Evolutionary conservation across 2,888 invertebrate species (phyloP), one percentile per base, ranked within the genome.

Genomic region (Dasypogon diadema): DNA sequence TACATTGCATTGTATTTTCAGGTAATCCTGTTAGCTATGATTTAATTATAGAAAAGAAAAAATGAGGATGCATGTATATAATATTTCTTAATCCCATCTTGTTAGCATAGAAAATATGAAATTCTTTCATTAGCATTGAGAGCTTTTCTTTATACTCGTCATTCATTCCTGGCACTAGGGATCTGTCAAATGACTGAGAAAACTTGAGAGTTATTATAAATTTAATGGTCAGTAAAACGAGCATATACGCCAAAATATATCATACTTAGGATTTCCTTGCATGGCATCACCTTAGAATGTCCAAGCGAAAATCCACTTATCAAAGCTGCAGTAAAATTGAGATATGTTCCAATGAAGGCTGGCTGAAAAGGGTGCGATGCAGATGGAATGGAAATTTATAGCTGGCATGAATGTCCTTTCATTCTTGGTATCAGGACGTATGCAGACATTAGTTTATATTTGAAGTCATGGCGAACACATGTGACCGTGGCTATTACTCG

Each of bases 321-420:
- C 65, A 48, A 65, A 65, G 48, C 46, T 65, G 18, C 26, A 10
- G 2, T 65, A 46, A 65, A 65, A 65, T 65, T 65, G 46, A 65
- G 65, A 46, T 65, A 22, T 65, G 65, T 37, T 24, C 22, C 46
- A 30, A 70, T 30, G 70, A 54, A 30, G 22, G 54, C 30, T 34
- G 30, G 24, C 14, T 68, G 65, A 68, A 51, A 51, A 51, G 51
- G 54, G 34, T 34, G n/a, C 34, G 30, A 54, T 70, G 70, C 54
- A 51, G 30, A 30, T 70, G 34, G 26, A 37, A 56, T 48, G 48
- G 18, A 60, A 30, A 74, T 74, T 60, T 74, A 74, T 74, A 22
- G 24, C 63, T 21, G 12, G 51, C 55, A 74, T 74, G 26, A 74
- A 63, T 51, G 74, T 74, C 74, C 74, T 30, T 74, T 34, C 21